Conservation (phyloP, 1,140 invertebrate genomes). For the Diorhabda elongata region DNA sequence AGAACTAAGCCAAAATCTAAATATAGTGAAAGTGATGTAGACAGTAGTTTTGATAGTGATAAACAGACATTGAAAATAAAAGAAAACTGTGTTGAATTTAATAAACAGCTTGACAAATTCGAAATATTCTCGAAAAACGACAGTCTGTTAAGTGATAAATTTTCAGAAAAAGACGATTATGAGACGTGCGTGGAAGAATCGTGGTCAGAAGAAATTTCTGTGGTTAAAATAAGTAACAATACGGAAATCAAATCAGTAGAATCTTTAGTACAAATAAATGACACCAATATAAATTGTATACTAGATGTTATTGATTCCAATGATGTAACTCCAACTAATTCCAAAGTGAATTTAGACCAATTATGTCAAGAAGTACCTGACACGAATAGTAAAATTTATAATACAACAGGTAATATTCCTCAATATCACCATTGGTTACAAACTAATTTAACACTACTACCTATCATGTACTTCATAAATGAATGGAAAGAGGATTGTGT, state of each 20-base stretch:
- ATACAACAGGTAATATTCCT: slow-evolving; percentile 14
- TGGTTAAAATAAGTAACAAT: not conserved
- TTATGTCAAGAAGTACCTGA: slow-evolving; percentile 14
- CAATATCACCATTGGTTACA: not conserved
- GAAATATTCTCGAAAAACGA: slow-evolving; percentile 25
- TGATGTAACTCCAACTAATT: slow-evolving; percentile 39
- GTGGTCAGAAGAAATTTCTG: slow-evolving; percentile 37
- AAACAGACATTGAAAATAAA: slow-evolving; percentile 3
- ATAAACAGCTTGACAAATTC: slow-evolving; percentile 7
- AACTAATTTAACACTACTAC: too few species aligned
- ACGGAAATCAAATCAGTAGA: slow-evolving; percentile 13
- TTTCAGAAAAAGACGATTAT: slow-evolving; percentile 38
- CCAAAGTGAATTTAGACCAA: slow-evolving; percentile 29
- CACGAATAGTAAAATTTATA: slow-evolving; percentile 3
- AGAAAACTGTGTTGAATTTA: slow-evolving; percentile 10
- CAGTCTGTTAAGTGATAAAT: slow-evolving; percentile 34
- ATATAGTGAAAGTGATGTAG: slow-evolving; percentile 36
- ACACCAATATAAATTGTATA: not conserved
- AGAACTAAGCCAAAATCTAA: slow-evolving; percentile 10
- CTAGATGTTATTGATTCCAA: slow-evolving; percentile 13
- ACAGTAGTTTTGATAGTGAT: slow-evolving; percentile 38
- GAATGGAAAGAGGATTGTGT: too few species aligned
- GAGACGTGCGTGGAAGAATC: slow-evolving; percentile 45
- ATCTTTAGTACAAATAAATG: slow-evolving; percentile 11
- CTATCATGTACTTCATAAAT: too few species aligned